Percentiles rank a stretch among this genome's conserved stretches.
Evolutionary conservation across 2,888 invertebrate genomes (phyloP).

Genomic region (Hermodice carunculata): DNA sequence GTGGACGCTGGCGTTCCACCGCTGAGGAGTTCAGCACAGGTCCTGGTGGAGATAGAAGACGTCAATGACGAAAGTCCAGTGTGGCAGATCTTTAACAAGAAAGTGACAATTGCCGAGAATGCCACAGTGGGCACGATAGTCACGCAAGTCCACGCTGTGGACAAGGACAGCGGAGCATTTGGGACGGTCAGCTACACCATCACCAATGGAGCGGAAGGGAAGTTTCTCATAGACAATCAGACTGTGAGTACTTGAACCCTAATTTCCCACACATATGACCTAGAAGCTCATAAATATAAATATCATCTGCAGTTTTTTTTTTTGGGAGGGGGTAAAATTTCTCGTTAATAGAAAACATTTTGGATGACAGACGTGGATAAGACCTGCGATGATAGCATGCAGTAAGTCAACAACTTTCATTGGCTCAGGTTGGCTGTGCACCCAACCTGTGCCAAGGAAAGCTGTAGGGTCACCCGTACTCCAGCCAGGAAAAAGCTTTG

Average conservation of each 20-base stretch:
- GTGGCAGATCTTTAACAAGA: conserved; percentile 33
- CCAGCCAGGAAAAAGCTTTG: no score
- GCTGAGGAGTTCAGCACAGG: conserved; percentile 27
- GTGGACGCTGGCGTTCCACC: conserved; percentile 19
- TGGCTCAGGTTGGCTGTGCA: no score
- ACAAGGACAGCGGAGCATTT: conserved; percentile 29
- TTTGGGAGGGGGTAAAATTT: no score
- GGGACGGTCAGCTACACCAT: conserved; percentile 31
- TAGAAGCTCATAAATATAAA: no score
- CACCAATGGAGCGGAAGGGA: conserved; percentile 13
- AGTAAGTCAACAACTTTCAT: no score
- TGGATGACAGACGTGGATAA: no score
- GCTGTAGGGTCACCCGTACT: no score
- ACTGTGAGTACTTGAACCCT: conserved; percentile 30
- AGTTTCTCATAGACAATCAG: conserved; percentile 26
- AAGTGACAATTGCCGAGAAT: not conserved
- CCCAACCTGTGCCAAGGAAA: no score
- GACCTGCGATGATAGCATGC: no score
- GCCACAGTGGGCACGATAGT: conserved; percentile 20
- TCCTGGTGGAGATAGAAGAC: conserved; percentile 46
- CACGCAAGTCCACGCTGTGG: conserved; percentile 26
- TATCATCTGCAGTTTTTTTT: no score
- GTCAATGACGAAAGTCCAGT: conserved; percentile 63
- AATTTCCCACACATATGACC: no score
- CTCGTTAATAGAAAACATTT: no score